Percentiles rank a stretch among this genome's conserved stretches.
These are phyloP conservation scores for Blastobasis adustella DNA, from an alignment of 2,888 invertebrate species.

Conservation along the genomic window DNA sequence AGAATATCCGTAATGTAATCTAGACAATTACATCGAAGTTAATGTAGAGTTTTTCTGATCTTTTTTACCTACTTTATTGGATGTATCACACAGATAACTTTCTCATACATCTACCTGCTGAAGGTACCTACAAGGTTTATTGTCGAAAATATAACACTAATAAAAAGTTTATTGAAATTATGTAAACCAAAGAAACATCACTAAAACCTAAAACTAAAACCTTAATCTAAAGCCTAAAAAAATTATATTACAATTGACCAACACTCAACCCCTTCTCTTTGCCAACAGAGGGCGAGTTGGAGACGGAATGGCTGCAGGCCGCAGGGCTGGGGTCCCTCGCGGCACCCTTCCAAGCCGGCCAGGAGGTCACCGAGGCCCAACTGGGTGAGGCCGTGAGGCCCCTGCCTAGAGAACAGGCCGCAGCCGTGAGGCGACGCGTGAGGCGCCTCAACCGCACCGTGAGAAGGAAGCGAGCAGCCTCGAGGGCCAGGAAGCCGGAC, in stretches of 20 bases:
- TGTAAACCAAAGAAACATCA: too few species aligned
- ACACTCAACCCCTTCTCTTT: conserved; percentile 12
- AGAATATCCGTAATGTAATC: too few species aligned
- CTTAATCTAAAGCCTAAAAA: too few species aligned
- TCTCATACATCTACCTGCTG: too few species aligned
- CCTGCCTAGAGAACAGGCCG: conserved; percentile 82
- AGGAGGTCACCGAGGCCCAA: conserved; percentile 79
- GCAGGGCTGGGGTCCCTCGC: conserved; percentile 83
- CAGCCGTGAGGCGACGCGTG: conserved; percentile 84
- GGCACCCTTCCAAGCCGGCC: conserved; percentile 80
- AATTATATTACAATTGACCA: background rate
- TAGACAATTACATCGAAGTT: too few species aligned
- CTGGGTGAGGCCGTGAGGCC: conserved; percentile 77
- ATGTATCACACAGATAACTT: background rate
- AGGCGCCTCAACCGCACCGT: conserved; percentile 85
- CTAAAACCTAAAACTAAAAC: too few species aligned
- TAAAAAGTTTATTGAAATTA: too few species aligned
- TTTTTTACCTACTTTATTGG: too few species aligned
- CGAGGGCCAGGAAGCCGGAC: conserved; percentile 81
- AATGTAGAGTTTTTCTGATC: too few species aligned
- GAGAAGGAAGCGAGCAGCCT: conserved; percentile 72
- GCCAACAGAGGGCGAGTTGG: conserved; percentile 82
- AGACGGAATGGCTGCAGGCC: conserved; percentile 83
- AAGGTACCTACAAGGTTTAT: too few species aligned
- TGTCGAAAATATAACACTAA: too few species aligned